Conservation (phyloP, 2,797 vertebrate genomes). For the Chromobotia macracanthus region DNA sequence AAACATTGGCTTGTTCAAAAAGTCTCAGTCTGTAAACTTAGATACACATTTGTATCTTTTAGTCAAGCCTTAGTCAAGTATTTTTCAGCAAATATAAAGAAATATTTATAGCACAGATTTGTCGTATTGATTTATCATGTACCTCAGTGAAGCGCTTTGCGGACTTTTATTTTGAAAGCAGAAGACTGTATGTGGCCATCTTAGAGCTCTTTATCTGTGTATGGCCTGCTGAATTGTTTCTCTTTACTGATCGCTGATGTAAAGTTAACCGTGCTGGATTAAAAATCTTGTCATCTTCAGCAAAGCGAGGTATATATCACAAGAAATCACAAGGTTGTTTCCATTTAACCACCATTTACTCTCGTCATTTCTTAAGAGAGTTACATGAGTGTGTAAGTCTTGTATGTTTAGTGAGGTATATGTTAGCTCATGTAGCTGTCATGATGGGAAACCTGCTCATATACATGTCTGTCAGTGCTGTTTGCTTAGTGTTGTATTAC, state of each 20-base stretch:
- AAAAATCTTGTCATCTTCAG: constrained; percentile 21
- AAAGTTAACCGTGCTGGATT: constrained; percentile 30
- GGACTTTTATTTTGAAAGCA: constrained; percentile 39
- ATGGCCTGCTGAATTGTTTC: constrained; percentile 28
- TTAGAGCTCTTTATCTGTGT: constrained; percentile 16
- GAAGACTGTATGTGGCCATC: constrained; percentile 32
- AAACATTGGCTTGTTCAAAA: no score
- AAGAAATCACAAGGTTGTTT: background rate
- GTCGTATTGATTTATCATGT: no score
- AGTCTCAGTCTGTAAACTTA: no score
- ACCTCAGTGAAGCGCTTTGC: no score
- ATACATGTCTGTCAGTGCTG: constrained; percentile 19
- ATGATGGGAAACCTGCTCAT: constrained; percentile 13
- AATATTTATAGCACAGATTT: no score
- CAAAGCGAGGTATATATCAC: constrained; percentile 17
- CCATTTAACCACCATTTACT: background rate
- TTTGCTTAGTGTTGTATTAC: background rate
- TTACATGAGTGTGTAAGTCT: background rate
- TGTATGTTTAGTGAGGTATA: background rate
- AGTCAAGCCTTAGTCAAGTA: no score
- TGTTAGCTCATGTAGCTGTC: constrained; percentile 42
- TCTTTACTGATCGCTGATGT: constrained; percentile 17
- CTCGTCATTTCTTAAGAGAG: no score
- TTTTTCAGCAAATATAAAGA: no score
- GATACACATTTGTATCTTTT: no score